phyloP scores from a whole-genome alignment of 2,888 invertebrate species.

The Alloplasta piceator region DNA sequence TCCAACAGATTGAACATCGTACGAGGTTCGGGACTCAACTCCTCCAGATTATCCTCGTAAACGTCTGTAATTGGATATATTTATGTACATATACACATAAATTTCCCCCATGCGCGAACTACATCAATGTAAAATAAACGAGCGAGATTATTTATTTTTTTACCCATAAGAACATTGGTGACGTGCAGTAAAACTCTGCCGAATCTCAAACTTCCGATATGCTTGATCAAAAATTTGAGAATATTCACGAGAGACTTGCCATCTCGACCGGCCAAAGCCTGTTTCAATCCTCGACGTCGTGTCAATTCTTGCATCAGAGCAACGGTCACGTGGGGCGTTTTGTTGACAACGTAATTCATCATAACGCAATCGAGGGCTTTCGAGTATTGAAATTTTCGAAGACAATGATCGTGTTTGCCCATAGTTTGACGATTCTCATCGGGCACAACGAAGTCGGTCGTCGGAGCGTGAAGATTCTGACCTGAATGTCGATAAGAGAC shows the following conservation, averaged over 20 bases:
- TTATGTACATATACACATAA: no score
- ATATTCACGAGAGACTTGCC: constrained; percentile 88
- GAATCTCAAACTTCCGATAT: constrained; percentile 90
- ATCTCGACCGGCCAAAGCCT: constrained; percentile 90
- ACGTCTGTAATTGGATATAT: constrained; percentile 84
- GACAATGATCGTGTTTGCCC: constrained; percentile 88
- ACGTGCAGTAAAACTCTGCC: constrained; percentile 90
- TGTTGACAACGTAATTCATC: constrained; percentile 85
- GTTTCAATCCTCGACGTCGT: constrained; percentile 90
- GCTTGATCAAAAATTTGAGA: constrained; percentile 90
- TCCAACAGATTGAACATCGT: constrained; percentile 87
- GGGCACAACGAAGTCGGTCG: constrained; percentile 85
- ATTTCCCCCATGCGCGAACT: neutral
- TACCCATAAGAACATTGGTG: constrained; percentile 89
- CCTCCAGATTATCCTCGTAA: constrained; percentile 87
- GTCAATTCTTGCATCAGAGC: constrained; percentile 94
- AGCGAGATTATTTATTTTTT: constrained; percentile 57
- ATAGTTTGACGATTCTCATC: constrained; percentile 82
- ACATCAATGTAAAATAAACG: neutral
- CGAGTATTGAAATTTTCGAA: constrained; percentile 92
- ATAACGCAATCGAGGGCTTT: constrained; percentile 91
- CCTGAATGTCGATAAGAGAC: constrained; percentile 84
- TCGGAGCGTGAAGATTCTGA: constrained; percentile 76
- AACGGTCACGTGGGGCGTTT: constrained; percentile 90
- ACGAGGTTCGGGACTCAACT: constrained; percentile 87